phyloP scores from a whole-genome alignment of 2,113 vertebrate species.

The Colistium nudipinnis region DNA sequence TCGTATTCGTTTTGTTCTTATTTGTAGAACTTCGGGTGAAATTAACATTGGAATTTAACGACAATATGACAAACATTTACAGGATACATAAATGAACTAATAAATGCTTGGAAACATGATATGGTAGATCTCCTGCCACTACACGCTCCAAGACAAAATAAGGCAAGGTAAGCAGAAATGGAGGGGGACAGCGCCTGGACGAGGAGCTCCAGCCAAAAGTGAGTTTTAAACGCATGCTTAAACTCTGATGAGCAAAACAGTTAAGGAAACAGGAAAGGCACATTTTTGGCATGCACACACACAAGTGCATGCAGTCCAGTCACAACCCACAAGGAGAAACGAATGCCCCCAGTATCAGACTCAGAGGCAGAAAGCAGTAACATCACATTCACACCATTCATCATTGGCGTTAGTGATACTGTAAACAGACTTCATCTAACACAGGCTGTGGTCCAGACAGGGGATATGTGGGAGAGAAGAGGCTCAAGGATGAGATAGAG shows the following conservation, averaged over 20 bases:
- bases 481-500: slow-evolving; percentile 21
- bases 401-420: slow-evolving; percentile 43
- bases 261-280: background rate
- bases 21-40: no score
- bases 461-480: slow-evolving; percentile 29
- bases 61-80: no score
- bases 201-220: no score
- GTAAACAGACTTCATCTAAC: slow-evolving; percentile 42
- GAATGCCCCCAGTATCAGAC: slow-evolving; percentile 23
- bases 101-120: no score
- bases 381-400: slow-evolving; percentile 59
- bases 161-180: no score
- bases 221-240: background rate
- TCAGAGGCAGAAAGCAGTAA: slow-evolving; percentile 16
- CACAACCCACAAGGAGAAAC: background rate
- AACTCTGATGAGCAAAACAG: slow-evolving; percentile 22
- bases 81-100: no score
- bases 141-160: no score
- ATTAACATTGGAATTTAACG: no score
- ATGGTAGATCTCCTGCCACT: no score
- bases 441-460: slow-evolving; percentile 38
- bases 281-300: background rate
- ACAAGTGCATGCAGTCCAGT: background rate
- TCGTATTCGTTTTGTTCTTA: no score
- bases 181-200: no score